Base-by-base conservation (phyloP, 2,888 invertebrate species). In the Sialis lutaria region DNA sequence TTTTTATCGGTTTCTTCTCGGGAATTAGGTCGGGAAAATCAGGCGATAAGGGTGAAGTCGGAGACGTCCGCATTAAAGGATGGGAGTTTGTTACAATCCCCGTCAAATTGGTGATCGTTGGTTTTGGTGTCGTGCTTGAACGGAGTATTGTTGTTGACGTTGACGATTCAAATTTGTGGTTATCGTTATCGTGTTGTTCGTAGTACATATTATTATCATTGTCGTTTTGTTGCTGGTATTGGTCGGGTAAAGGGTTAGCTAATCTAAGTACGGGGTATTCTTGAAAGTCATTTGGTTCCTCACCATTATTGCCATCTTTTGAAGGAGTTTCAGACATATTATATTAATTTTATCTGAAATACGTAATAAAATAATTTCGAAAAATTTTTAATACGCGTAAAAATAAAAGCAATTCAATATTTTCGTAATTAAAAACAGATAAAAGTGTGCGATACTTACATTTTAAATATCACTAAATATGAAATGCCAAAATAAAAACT, bases 1-100 rank as follows among this genome's bases (percentile, higher is more conserved):
- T 34, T 35, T 34, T 40, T 32, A 32, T 30, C 9, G 45, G 31
- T 10, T 45, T 41, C 6, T 35, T 61, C 53, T 64, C 58, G 6
- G 64, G 64, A 47, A 65, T 64, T 30, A 64, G 50, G 54, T 65
- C 65, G 4, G 65, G 65, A 56, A 55, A 64, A 53, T 62, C 61
- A 5, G 60, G 59, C 6, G 63, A 59, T 12, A 54, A 53, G 9
- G 63, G 59, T 6, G 62, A 60, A 7, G 47, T 34, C 9, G 47
- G 47, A 13, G 47, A 47, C 22, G 6, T 10, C 51, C 56, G 57
- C 65, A 67, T 65, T 47, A 67, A 53, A 5, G 67, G 67, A 53
- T 67, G 67, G 13, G 61, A 64, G 55, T 65, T 58, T 40, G 64
- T 67, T 42, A 64, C 64, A 22, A 35, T 47, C 3, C 42, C 47